Conservation (phyloP, 2,888 invertebrate species). For the Nemapogon koenigi region DNA sequence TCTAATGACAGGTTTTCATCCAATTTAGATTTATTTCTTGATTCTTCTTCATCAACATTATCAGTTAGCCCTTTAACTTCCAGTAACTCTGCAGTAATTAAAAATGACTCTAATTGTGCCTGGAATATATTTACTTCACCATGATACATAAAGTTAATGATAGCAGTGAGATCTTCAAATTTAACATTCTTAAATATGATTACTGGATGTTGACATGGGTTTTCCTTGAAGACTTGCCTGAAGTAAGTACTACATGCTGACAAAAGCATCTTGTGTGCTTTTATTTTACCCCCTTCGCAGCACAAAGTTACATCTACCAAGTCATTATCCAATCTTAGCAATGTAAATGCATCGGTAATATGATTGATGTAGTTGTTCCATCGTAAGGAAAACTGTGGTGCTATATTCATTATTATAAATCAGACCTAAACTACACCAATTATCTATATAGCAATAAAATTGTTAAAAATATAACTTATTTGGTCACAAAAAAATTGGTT, state of each 20-base stretch:
- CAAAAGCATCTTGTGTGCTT: conserved; percentile 84
- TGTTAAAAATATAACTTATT: too few species aligned
- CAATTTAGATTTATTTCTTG: conserved; percentile 35
- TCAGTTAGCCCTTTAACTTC: conserved; percentile 80
- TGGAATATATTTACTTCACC: conserved; percentile 84
- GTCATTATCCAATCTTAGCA: conserved; percentile 71
- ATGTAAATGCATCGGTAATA: conserved; percentile 81
- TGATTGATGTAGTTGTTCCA: conserved; percentile 88
- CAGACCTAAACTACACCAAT: not conserved
- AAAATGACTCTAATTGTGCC: conserved; percentile 78
- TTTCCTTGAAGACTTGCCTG: conserved; percentile 73
- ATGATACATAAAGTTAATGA: conserved; percentile 83
- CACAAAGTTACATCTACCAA: conserved; percentile 86
- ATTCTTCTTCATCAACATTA: conserved; percentile 43
- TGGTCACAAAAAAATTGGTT: too few species aligned
- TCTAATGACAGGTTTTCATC: conserved; percentile 46
- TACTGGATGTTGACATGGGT: conserved; percentile 81
- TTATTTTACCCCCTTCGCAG: conserved; percentile 83
- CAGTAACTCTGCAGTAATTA: conserved; percentile 77
- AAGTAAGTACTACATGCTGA: conserved; percentile 88
- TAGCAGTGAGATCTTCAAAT: conserved; percentile 77
- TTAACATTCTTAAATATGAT: conserved; percentile 82
- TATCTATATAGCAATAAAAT: too few species aligned
- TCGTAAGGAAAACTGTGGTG: conserved; percentile 83
- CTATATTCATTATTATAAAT: conserved; percentile 52